A percentile compares a stretch with the other conserved stretches of the same genome.
phyloP scores from a whole-genome alignment of 2,113 vertebrate species.

The Cottus gobio region DNA sequence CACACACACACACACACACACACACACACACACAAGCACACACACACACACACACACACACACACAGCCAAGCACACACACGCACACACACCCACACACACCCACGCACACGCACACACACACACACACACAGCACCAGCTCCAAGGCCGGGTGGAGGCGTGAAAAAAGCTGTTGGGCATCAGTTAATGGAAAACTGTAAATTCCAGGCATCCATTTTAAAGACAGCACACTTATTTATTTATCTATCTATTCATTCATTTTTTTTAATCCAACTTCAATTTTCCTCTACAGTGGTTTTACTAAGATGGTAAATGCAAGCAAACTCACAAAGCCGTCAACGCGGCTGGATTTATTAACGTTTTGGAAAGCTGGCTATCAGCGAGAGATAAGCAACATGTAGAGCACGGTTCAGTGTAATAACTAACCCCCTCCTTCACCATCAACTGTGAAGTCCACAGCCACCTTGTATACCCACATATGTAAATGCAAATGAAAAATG shows the following conservation, averaged over 20 bases:
- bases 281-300: conserved; percentile 87
- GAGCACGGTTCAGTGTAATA: conserved; percentile 74
- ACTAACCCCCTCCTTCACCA: conserved; percentile 52
- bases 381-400: conserved; percentile 80
- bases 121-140: conserved; percentile 10
- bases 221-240: conserved; percentile 84
- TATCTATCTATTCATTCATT: conserved; percentile 83
- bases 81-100: neutral
- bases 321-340: conserved; percentile 76
- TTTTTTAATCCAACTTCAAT: conserved; percentile 85
- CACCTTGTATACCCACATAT: conserved; percentile 58
- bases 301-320: conserved; percentile 84
- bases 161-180: conserved; percentile 78
- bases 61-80: too few species aligned
- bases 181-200: conserved; percentile 85
- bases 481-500: conserved; percentile 67
- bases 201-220: conserved; percentile 82
- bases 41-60: neutral
- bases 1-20: neutral
- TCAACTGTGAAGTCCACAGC: conserved; percentile 63
- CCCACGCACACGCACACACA: conserved; percentile 25
- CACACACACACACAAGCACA: neutral
- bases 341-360: conserved; percentile 80
- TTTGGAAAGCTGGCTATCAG: conserved; percentile 80
- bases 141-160: conserved; percentile 64